These are phyloP conservation scores for Sardina pilchardus DNA, from an alignment of 2,113 vertebrate species.

Conservation along the genomic window DNA sequence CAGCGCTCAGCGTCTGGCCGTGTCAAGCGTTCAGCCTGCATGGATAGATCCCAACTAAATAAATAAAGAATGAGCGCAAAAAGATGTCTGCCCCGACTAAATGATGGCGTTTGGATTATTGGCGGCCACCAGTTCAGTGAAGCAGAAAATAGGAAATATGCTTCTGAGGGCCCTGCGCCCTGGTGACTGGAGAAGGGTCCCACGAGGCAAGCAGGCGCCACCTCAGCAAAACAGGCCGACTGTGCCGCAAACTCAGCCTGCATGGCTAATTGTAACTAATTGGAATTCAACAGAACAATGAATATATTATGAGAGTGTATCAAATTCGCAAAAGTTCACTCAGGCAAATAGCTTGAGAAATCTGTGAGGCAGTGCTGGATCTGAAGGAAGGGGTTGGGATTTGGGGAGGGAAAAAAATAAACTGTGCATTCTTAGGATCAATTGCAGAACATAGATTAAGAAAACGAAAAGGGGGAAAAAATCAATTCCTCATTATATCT, in stretches of 20 bases:
- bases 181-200: slow-evolving; percentile 63
- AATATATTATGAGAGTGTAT: slow-evolving; percentile 49
- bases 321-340: slow-evolving; percentile 34
- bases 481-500: slow-evolving; percentile 12
- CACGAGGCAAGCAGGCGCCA: slow-evolving; percentile 49
- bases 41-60: slow-evolving; percentile 37
- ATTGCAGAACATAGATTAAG: neutral
- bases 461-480: neutral
- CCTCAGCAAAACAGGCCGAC: slow-evolving; percentile 59
- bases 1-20: slow-evolving; percentile 55
- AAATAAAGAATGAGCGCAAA: slow-evolving; percentile 46
- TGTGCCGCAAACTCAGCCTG: slow-evolving; percentile 15
- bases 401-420: neutral
- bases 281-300: slow-evolving; percentile 59
- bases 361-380: neutral
- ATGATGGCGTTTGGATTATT: slow-evolving; percentile 77
- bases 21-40: slow-evolving; percentile 50
- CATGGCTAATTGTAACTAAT: slow-evolving; percentile 62
- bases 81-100: slow-evolving; percentile 61
- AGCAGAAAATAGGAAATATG: slow-evolving; percentile 75
- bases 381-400: neutral
- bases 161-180: slow-evolving; percentile 56
- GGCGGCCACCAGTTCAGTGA: slow-evolving; percentile 71
- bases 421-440: neutral
- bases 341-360: neutral